Percentiles rank a stretch among this genome's conserved stretches.
These are phyloP conservation scores for Calycopis cecrops DNA, from an alignment of 1,140 invertebrate genomes.

Conservation along the genomic window DNA sequence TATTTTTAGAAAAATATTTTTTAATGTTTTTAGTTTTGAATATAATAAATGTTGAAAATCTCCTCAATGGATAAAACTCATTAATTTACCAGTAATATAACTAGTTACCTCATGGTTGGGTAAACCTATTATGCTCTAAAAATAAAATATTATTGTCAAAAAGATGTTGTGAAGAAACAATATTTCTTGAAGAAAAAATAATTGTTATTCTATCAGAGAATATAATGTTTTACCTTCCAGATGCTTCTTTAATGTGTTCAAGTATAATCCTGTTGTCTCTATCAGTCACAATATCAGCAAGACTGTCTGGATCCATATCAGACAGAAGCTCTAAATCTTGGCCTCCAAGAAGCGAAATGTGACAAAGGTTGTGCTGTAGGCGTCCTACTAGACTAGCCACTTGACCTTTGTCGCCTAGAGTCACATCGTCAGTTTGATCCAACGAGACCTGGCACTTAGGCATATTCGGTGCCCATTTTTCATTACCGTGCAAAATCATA, in stretches of 20 bases:
- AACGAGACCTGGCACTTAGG: slow-evolving; percentile 76
- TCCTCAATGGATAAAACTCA: too few species aligned
- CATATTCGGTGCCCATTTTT: slow-evolving; percentile 81
- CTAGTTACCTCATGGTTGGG: too few species aligned
- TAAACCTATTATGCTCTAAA: too few species aligned
- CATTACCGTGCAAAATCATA: slow-evolving; percentile 84
- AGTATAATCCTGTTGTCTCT: slow-evolving; percentile 84
- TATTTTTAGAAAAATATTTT: too few species aligned
- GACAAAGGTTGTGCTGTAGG: slow-evolving; percentile 85
- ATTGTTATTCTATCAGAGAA: neutral
- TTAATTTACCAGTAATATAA: too few species aligned
- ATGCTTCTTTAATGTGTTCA: slow-evolving; percentile 88
- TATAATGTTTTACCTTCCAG: slow-evolving; percentile 78
- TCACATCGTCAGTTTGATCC: slow-evolving; percentile 81
- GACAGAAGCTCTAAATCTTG: slow-evolving; percentile 86
- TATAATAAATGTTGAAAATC: too few species aligned
- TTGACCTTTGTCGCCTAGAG: slow-evolving; percentile 74
- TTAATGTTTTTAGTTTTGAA: too few species aligned
- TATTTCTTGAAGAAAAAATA: neutral
- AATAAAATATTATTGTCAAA: too few species aligned
- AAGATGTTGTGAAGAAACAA: too few species aligned
- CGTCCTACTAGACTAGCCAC: slow-evolving; percentile 82
- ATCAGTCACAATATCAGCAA: slow-evolving; percentile 86
- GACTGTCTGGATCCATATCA: slow-evolving; percentile 89
- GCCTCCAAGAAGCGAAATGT: slow-evolving; percentile 87